phyloP scores from a whole-genome alignment of 2,113 vertebrate species.

The Emydocephalus ijimae region DNA sequence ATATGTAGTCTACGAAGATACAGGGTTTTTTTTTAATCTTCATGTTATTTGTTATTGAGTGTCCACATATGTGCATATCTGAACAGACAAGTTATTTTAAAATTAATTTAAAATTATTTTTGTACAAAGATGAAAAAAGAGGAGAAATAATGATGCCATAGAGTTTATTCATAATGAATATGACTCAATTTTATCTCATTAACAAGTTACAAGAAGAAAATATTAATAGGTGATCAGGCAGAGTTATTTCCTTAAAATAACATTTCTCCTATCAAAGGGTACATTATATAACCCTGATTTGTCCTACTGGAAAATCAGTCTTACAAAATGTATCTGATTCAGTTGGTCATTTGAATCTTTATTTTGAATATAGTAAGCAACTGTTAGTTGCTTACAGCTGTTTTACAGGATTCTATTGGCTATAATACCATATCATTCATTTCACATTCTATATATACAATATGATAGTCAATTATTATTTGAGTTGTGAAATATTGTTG shows the following conservation, averaged over 20 bases:
- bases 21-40: no score
- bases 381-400: slow-evolving; percentile 34
- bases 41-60: no score
- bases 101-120: no score
- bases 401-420: slow-evolving; percentile 9
- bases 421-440: slow-evolving; percentile 51
- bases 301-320: not conserved
- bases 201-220: not conserved
- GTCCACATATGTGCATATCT: not conserved
- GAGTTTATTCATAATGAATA: not conserved
- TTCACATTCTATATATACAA: slow-evolving; percentile 41
- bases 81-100: not conserved
- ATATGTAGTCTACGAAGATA: not conserved
- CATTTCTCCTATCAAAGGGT: slow-evolving; percentile 16
- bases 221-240: not conserved
- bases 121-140: not conserved
- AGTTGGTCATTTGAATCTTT: slow-evolving; percentile 44
- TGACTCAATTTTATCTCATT: not conserved
- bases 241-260: not conserved
- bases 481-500: slow-evolving; percentile 32
- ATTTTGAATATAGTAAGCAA: slow-evolving; percentile 48
- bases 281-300: not conserved
- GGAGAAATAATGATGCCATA: not conserved
- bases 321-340: not conserved
- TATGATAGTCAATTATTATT: slow-evolving; percentile 51